Evolutionary conservation across 30 jellyfish, hydroid and myxozoan species (phyloP).

Genomic region (Calvadosia cruxmelitensis): DNA sequence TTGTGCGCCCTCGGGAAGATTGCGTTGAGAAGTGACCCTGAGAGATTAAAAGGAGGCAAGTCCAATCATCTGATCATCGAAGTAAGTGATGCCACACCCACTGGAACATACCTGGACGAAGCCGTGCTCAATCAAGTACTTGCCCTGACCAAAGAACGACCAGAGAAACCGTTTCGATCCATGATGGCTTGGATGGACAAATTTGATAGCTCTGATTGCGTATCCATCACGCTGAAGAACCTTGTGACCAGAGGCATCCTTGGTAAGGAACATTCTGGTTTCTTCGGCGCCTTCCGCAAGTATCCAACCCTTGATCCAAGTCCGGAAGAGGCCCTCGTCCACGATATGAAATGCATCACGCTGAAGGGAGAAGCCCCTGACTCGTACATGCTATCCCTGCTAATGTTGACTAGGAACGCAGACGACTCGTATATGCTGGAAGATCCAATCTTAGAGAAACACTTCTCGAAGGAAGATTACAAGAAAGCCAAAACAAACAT

Average conservation of each 20-base stretch:
- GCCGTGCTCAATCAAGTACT: slow-evolving; percentile 51
- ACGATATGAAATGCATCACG: too few species aligned
- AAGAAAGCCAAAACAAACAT: too few species aligned
- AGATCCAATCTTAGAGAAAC: too few species aligned
- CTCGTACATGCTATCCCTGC: too few species aligned
- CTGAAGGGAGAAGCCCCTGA: too few species aligned
- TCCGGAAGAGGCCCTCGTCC: too few species aligned
- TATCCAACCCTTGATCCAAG: too few species aligned
- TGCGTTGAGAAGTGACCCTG: slow-evolving; percentile 13
- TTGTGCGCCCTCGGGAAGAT: slow-evolving; percentile 46
- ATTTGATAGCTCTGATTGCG: slow-evolving; percentile 27
- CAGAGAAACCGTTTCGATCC: slow-evolving; percentile 11
- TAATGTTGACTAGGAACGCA: too few species aligned
- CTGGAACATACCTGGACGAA: slow-evolving; percentile 45
- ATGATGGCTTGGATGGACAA: slow-evolving; percentile 43
- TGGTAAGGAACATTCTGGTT: too few species aligned
- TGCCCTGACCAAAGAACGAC: slow-evolving; percentile 21
- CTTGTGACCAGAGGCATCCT: slow-evolving; percentile 27
- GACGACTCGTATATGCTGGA: too few species aligned
- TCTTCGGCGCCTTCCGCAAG: too few species aligned
- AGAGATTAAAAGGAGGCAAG: slow-evolving; percentile 30
- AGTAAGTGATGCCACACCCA: slow-evolving; percentile 24
- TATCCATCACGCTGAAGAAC: slow-evolving; percentile 30
- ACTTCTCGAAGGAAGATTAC: too few species aligned
- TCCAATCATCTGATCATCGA: slow-evolving; percentile 20